Conservation (phyloP, 1,140 invertebrate genomes). For the Ganaspis sp. region DNA sequence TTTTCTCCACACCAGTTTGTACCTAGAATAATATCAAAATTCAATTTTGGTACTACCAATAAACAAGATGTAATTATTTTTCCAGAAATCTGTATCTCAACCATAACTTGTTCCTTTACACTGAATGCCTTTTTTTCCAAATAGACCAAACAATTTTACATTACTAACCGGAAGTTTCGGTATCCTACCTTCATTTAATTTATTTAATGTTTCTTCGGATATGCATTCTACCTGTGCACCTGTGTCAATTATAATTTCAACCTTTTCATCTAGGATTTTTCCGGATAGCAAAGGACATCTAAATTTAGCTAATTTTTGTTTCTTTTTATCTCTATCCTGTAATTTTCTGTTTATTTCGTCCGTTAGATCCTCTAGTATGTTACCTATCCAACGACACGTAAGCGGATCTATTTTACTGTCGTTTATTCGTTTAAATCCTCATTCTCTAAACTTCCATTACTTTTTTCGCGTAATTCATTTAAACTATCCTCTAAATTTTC, state of each 20-base stretch:
- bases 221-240: neutral
- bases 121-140: neutral
- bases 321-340: neutral
- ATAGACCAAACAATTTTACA: neutral
- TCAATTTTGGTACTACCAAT: too few relatives aligned
- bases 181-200: neutral
- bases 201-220: neutral
- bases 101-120: neutral
- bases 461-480: neutral
- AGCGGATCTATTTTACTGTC: neutral
- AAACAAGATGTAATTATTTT: neutral
- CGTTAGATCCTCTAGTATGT: neutral
- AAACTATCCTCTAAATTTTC: neutral
- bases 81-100: neutral
- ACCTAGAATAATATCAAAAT: neutral
- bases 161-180: neutral
- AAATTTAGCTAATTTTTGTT: neutral
- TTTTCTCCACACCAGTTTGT: too few relatives aligned
- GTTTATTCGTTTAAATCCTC: neutral
- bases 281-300: neutral
- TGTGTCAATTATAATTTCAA: neutral
- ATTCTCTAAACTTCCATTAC: neutral
- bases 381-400: constrained; percentile 1
- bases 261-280: neutral
- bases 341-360: neutral